Evolutionary conservation across 1,140 invertebrate species (phyloP).

Genomic region (Atta colombica): DNA sequence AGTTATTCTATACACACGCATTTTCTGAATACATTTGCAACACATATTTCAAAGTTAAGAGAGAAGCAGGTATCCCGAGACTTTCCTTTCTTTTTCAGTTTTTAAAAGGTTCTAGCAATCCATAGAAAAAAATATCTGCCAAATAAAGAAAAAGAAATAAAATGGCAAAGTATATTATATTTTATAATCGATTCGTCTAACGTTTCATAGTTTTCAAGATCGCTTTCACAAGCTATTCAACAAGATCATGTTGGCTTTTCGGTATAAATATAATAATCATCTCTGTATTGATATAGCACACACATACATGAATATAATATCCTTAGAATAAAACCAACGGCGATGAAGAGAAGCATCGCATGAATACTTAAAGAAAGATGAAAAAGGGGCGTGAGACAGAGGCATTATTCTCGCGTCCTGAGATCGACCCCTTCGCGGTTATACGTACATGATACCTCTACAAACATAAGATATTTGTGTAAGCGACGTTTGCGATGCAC

Average conservation of each 20-base stretch:
- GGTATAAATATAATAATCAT: background rate
- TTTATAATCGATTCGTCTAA: background rate
- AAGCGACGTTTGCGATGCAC: conserved; percentile 63
- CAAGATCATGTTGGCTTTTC: background rate
- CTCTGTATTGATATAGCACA: background rate
- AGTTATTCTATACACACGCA: background rate
- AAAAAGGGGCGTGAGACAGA: conserved; percentile 56
- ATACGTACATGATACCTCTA: conserved; percentile 53
- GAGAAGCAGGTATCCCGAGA: background rate
- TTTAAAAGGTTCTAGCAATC: background rate
- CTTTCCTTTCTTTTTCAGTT: background rate
- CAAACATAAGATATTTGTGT: conserved; percentile 35
- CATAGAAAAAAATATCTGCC: background rate
- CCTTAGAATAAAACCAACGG: conserved; percentile 46
- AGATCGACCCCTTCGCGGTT: conserved; percentile 64
- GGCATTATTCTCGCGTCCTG: conserved; percentile 64
- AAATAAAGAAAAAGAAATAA: background rate
- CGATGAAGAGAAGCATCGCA: conserved; percentile 21
- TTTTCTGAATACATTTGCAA: background rate
- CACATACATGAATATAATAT: background rate
- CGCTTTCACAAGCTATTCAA: background rate
- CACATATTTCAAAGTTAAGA: background rate
- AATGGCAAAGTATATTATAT: background rate
- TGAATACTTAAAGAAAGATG: conserved; percentile 56
- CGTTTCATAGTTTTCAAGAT: background rate